These are phyloP conservation scores for Thunnus thynnus DNA, from an alignment of 2,113 vertebrate species.

Conservation along the genomic window DNA sequence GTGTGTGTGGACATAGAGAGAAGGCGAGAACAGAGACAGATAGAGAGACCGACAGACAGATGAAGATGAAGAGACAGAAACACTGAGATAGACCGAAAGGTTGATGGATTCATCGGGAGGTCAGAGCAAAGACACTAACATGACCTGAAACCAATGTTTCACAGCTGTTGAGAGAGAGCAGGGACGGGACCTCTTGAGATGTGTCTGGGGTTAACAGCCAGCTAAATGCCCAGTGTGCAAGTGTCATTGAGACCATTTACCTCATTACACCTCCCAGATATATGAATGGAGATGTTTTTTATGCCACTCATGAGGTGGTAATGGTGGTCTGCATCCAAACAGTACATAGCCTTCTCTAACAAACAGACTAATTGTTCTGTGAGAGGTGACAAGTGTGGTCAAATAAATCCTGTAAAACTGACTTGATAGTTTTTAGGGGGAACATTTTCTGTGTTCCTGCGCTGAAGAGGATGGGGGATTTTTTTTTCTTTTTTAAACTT, in stretches of 20 bases:
- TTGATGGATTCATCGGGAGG: slow-evolving; percentile 58
- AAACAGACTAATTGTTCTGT: slow-evolving; percentile 15
- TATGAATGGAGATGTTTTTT: slow-evolving; percentile 48
- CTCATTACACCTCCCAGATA: slow-evolving; percentile 42
- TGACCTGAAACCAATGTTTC: slow-evolving; percentile 71
- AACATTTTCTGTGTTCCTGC: background rate
- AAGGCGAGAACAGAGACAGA: slow-evolving; percentile 50
- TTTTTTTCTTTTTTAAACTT: background rate
- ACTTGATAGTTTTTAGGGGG: slow-evolving; percentile 3
- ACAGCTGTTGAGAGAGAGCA: slow-evolving; percentile 42
- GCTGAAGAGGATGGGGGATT: background rate
- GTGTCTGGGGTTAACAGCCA: slow-evolving; percentile 65
- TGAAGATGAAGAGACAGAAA: slow-evolving; percentile 60
- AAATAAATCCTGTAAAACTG: slow-evolving; percentile 28
- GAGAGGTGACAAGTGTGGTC: background rate
- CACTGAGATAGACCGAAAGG: slow-evolving; percentile 48
- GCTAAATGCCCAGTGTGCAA: slow-evolving; percentile 56
- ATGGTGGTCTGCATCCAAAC: slow-evolving; percentile 3
- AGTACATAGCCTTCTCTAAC: background rate
- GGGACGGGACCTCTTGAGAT: slow-evolving; percentile 39
- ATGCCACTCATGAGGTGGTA: slow-evolving; percentile 17
- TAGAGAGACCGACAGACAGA: slow-evolving; percentile 54
- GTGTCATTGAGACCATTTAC: slow-evolving; percentile 58
- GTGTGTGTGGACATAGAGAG: slow-evolving; percentile 26
- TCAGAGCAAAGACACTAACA: slow-evolving; percentile 63